Evolutionary conservation across 2,888 invertebrate genomes (phyloP), one percentile per base, ranked within the genome.

Genomic region (Drosophila monieri): DNA sequence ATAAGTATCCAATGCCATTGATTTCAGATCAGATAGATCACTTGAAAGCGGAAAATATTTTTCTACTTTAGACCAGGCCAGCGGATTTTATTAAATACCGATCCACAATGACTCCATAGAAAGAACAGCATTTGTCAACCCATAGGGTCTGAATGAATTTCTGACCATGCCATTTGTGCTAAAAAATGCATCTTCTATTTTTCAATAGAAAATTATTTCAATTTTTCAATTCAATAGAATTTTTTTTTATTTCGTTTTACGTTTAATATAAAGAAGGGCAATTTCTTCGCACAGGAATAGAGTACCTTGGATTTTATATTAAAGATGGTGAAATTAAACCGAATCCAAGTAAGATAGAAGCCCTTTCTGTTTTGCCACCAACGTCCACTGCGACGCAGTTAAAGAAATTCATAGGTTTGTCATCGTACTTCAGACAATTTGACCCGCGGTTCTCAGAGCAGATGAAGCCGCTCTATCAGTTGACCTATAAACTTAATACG

Each of bases 31-130:
- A 55, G 25, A 25, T 62, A n/a, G 23, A 41, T 15, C 25, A n/a
- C 32, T 32, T 44, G 44, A 25, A 18, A 27, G 35, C 10, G 52
- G 27, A 3, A 53, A n/a, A 53, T 53, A 37, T n/a, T 44, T 46
- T 8, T 46, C 53, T 21, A 14, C 2, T 9, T 35, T 49, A 21
- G 27, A 53, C 12, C 54, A 54, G 60, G 41, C 60, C n/a, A 48
- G 53, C 6, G 53, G 53, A 27, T 60, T 54, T 35, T 43, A 55
- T 37, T 23, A 55, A 15, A 27, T 56, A 15, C 53, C 51, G 1
- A 48, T 64, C n/a, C 5, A 44, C 0, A 3, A 23, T 6, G 41
- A 30, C 6, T 62, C 49, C 10, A 48, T 53, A 23, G 46, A 51
- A n/a, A 30, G 15, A 44, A 49, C 49, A 4, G 54, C 41, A n/a